Evolutionary conservation across 2,888 invertebrate genomes (phyloP), one percentile per base, ranked within the genome.

Genomic region (Calephelis perditalis): DNA sequence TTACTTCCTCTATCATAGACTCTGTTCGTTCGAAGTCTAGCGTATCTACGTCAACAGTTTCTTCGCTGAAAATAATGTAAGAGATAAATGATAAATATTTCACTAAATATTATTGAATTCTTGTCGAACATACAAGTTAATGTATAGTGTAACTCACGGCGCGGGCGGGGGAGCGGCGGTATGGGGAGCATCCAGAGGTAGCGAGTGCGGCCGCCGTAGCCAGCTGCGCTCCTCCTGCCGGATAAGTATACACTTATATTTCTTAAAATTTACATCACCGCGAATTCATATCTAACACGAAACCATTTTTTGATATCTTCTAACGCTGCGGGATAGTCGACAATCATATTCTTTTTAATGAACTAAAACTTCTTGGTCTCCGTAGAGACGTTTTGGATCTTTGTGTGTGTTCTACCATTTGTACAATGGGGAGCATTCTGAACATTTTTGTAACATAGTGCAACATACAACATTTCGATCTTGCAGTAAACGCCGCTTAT

Each of bases 161-260:
- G 68, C 68, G 44, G 71, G 70, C 12, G 73, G 67, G 60, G 70
- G 68, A 40, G 70, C 66, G 66, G 71, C 5, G 67, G 67, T n/a
- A 72, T 9, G 45, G 10, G 52, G 52, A 5, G 52, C 46, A 9
- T 45, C 59, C 56, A 87, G 74, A 36, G 82, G 76, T 46, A 89
- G 68, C 1, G 86, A 81, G 71, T 88, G 88, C 55, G 89, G 89
- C 15, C 89, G 74, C 43, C 78, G 77, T 66, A 89, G 68, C 86
- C 89, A 88, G 26, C 75, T 75, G 1, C 86, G 80, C 67, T 90
- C 89, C 73, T 90, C 89, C 88, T 88, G 63, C 40, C 40, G 37
- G 37, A 7, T 7, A 37, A 1, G 40, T 7, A 6, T 40, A 40
- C 40, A 40, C 40, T 40, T 40, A 40, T 8, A 40, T 1, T 7